Percentiles rank a stretch among this genome's conserved stretches.
phyloP scores from a whole-genome alignment of 2,113 vertebrate genomes.

The Boulengeromyrus knoepffleri region DNA sequence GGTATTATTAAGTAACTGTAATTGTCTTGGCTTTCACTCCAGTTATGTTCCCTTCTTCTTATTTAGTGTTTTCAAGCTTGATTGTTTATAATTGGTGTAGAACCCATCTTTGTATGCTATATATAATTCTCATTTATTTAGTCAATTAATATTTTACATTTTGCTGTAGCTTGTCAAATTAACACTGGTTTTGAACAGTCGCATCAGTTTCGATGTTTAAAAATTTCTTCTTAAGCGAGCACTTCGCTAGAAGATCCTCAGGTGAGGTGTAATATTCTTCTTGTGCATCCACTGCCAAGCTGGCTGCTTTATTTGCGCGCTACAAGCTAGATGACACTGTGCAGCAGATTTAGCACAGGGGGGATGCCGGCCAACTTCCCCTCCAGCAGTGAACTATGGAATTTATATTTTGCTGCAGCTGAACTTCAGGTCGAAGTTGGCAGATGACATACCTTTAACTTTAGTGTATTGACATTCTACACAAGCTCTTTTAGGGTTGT shows the following conservation, averaged over 20 bases:
- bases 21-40: not conserved
- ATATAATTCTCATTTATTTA: not conserved
- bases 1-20: not conserved
- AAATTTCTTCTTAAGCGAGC: not conserved
- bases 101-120: not conserved
- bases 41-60: not conserved
- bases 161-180: not conserved
- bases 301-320: not conserved
- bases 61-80: not conserved
- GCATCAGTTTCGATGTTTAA: not conserved
- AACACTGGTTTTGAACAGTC: not conserved
- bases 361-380: not conserved
- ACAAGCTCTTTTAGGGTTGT: not conserved
- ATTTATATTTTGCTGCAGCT: not conserved
- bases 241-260: not conserved
- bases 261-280: not conserved
- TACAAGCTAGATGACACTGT: not conserved
- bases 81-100: not conserved
- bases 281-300: not conserved
- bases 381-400: not conserved
- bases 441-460: not conserved
- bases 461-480: not conserved
- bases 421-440: not conserved
- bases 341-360: not conserved
- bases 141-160: not conserved